A percentile compares a stretch with the other conserved stretches of the same genome.
phyloP scores from a whole-genome alignment of 2,888 invertebrate genomes.

The Ormyrus rosae region DNA sequence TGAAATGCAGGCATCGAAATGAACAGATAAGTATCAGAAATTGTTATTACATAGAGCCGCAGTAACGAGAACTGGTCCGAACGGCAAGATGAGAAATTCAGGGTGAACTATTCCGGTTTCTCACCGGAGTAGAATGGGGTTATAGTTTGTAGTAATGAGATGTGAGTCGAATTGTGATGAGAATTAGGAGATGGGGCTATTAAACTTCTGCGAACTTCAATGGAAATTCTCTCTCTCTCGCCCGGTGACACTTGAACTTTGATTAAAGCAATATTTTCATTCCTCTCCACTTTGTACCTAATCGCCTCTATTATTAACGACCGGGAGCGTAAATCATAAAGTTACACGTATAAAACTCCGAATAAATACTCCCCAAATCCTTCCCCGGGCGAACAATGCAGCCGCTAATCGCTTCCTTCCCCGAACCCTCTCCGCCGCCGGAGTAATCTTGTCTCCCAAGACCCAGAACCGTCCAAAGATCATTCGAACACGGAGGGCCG shows the following conservation, averaged over 20 bases:
- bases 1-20: too few species aligned
- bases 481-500: not conserved
- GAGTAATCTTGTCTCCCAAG: not conserved
- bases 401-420: constrained; percentile 16
- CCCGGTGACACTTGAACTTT: constrained; percentile 29
- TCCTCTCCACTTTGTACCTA: not conserved
- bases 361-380: too few species aligned
- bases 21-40: too few species aligned
- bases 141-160: constrained; percentile 41
- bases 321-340: too few species aligned
- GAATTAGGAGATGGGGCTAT: constrained; percentile 40
- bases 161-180: constrained; percentile 46
- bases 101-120: constrained; percentile 6
- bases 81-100: constrained; percentile 18
- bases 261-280: constrained; percentile 47
- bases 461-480: not conserved
- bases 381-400: not conserved
- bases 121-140: not conserved
- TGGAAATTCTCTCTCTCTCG: not conserved
- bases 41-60: too few species aligned
- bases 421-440: not conserved
- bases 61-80: not conserved
- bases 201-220: constrained; percentile 48
- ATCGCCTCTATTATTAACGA: constrained; percentile 47
- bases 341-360: too few species aligned